Base-by-base conservation (phyloP, 2,113 vertebrate genomes). In the Micronycteris hirsuta region DNA sequence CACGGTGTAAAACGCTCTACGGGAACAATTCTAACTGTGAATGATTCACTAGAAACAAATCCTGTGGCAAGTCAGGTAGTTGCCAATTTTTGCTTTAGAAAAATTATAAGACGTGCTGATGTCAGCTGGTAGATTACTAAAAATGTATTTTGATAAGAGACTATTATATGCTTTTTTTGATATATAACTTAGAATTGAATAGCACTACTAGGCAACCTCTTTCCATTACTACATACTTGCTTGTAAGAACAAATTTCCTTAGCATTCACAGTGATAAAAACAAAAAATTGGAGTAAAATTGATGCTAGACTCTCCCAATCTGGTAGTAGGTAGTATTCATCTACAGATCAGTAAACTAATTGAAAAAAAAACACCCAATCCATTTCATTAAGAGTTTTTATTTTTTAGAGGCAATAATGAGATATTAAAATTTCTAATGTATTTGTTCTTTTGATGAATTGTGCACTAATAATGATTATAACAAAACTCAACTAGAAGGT, bases 401-500 rank as follows among this genome's bases (percentile, higher is more conserved):
- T 43, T 24, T 94, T 82, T 70, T 65, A 70, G 38, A 93, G 36
- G 10, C 2, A 93, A 67, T 78, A 94, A 78, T 83, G 41, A 86
- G 45, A 19, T 12, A 38, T 7, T 41, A 1, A 90, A 74, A 89
- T 61, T 86, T 63, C 31, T 11, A 82, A 63, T 28, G 56, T 24
- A 78, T 43, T 63, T 63, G 8, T 49, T 88, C 8, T 92, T 94
- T 43, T 91, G 49, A 89, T 63, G 28, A 82, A n/a, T 52, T 81
- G 52, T 78, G 47, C 9, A 70, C 4, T 67, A 58, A 58, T 71
- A 49, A 90, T 56, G 15, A 84, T 24, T 83, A 1, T 74, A 89
- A 80, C 80, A 86, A 73, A 78, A 87, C n/a, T 54, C 15, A 95
- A 82, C 16, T 16, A 94, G 92, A 94, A 82, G 74, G n/a, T 92